These are phyloP conservation scores for Protomyctophum bolini DNA, from an alignment of 2,113 vertebrate species.

Conservation along the genomic window DNA sequence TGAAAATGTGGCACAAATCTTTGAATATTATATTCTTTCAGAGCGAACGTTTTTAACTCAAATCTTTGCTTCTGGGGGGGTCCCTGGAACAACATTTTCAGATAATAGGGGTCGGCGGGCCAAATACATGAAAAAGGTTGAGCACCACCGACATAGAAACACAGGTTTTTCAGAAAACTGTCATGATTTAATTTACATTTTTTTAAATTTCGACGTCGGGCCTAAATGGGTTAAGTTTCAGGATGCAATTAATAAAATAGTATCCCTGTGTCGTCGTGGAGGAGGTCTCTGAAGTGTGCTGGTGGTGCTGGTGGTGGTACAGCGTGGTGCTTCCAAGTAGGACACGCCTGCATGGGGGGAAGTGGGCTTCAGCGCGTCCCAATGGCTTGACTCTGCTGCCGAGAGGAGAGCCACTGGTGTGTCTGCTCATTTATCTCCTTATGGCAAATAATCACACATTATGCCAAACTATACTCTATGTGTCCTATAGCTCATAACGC, in stretches of 20 bases:
- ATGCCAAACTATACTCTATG: conserved; percentile 37
- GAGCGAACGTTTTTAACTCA: too few relatives aligned
- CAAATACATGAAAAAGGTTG: too few relatives aligned
- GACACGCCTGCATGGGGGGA: conserved; percentile 50
- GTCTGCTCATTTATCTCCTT: conserved; percentile 59
- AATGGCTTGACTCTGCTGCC: conserved; percentile 44
- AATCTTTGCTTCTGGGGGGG: too few relatives aligned
- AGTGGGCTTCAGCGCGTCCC: conserved; percentile 58
- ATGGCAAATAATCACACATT: conserved; percentile 55
- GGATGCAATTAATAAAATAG: conserved; percentile 72
- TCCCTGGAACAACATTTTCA: too few relatives aligned
- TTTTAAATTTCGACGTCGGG: too few relatives aligned
- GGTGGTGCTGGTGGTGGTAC: conserved; percentile 4
- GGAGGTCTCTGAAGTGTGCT: conserved; percentile 63
- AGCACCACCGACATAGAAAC: too few relatives aligned
- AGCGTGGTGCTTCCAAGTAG: conserved; percentile 70
- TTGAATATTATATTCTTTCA: too few relatives aligned
- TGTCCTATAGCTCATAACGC: neutral
- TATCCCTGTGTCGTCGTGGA: conserved; percentile 47
- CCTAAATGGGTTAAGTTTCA: conserved; percentile 32
- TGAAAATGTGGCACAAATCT: too few relatives aligned
- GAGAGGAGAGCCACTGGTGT: conserved; percentile 39
- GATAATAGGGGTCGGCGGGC: too few relatives aligned
- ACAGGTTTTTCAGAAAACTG: too few relatives aligned
- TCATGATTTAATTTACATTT: too few relatives aligned